These are phyloP conservation scores for Patella depressa DNA, from an alignment of 2,888 invertebrate genomes.

Conservation along the genomic window DNA sequence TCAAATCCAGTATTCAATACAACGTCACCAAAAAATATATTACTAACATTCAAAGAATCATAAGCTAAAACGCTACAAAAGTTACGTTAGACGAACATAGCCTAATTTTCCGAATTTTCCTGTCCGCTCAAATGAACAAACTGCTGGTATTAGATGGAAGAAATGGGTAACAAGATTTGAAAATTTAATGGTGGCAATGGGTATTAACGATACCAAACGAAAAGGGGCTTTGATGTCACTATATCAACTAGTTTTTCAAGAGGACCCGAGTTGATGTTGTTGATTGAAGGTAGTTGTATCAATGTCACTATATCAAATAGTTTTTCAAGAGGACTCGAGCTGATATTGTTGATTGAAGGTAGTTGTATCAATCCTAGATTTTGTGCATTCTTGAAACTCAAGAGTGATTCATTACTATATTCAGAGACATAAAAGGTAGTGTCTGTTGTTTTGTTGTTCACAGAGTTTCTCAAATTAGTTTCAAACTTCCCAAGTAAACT, in stretches of 20 bases:
- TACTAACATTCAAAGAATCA: too few species aligned
- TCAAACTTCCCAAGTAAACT: constrained; percentile 4
- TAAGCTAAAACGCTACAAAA: too few species aligned
- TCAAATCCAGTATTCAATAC: too few species aligned
- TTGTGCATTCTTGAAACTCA: background rate
- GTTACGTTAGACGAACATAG: too few species aligned
- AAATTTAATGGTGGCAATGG: too few species aligned
- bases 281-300: background rate
- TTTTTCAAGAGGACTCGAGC: background rate
- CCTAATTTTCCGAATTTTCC: too few species aligned
- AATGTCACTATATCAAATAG: too few species aligned
- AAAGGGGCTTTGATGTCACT: background rate
- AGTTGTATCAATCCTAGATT: background rate
- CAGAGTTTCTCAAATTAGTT: background rate
- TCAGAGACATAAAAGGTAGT: constrained; percentile 9
- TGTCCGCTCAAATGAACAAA: too few species aligned
- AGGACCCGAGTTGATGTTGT: constrained; percentile 2
- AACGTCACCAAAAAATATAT: too few species aligned
- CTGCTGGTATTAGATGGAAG: too few species aligned
- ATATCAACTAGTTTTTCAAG: background rate
- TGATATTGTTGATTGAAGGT: background rate
- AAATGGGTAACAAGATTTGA: too few species aligned
- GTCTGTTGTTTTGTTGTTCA: background rate
- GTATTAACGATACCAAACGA: too few species aligned
- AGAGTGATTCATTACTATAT: background rate